Conservation (phyloP, 1,140 invertebrate genomes). For the Papilio helenus region DNA sequence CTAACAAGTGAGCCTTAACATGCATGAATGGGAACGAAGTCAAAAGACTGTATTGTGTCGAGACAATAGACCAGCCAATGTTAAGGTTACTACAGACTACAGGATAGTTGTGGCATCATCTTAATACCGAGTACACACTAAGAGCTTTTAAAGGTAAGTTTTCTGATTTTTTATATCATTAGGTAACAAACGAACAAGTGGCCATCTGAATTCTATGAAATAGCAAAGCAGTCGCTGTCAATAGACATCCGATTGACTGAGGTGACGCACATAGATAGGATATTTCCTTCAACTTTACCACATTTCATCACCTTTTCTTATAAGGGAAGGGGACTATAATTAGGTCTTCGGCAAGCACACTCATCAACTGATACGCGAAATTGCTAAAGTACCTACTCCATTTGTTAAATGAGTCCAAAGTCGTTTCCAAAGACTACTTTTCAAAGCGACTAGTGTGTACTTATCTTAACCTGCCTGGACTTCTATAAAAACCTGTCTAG, state of each 20-base stretch:
- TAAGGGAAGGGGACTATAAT: too few species aligned
- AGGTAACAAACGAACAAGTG: too few species aligned
- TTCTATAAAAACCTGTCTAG: neutral
- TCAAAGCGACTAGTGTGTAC: neutral
- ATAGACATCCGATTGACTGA: too few species aligned
- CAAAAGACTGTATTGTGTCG: neutral
- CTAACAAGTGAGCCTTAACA: neutral
- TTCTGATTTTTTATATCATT: neutral
- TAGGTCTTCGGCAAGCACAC: too few species aligned
- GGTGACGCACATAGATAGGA: too few species aligned
- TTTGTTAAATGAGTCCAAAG: neutral
- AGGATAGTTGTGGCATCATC: neutral
- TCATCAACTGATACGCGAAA: too few species aligned
- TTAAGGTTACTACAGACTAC: neutral
- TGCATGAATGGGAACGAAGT: constrained; percentile 1
- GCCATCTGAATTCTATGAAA: too few species aligned
- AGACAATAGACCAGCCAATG: neutral
- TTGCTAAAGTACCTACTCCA: neutral
- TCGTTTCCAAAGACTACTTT: neutral
- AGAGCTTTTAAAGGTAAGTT: neutral
- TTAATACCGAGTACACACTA: neutral
- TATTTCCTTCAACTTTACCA: too few species aligned
- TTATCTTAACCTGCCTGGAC: neutral
- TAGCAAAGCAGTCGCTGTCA: too few species aligned
- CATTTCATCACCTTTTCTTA: too few species aligned